Evolutionary conservation across 2,888 invertebrate species (phyloP).

Genomic region (Rhagonycha fulva): DNA sequence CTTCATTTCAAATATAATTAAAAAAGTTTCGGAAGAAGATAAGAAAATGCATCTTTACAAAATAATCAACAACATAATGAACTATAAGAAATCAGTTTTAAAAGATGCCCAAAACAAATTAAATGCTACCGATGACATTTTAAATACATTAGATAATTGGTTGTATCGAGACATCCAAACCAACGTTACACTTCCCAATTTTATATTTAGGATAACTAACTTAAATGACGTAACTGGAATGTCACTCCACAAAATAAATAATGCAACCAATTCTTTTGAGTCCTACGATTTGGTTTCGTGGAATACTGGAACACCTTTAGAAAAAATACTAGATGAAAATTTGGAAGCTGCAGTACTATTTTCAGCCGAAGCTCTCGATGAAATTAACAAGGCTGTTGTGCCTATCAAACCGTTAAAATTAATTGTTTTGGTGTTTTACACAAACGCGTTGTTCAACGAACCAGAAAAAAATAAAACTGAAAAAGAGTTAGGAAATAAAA

Average conservation of each 20-base stretch:
- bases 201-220: neutral
- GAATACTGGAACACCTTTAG: neutral
- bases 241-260: neutral
- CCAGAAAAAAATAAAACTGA: neutral
- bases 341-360: neutral
- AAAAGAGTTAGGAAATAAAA: neutral
- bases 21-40: neutral
- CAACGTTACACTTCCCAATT: neutral
- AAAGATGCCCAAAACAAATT: neutral
- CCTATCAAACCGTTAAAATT: neutral
- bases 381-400: neutral
- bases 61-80: neutral
- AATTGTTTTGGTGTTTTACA: neutral
- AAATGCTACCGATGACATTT: neutral
- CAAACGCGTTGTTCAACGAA: neutral
- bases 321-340: neutral
- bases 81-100: neutral
- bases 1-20: neutral
- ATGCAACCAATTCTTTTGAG: neutral
- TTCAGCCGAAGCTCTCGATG: neutral
- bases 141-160: neutral
- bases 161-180: neutral
- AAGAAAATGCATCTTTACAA: neutral
- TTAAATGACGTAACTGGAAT: neutral
- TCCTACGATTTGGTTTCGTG: neutral